Evolutionary conservation across 2,797 vertebrate genomes (phyloP), one percentile per base, ranked within the genome.

Genomic region (Brotula barbata): DNA sequence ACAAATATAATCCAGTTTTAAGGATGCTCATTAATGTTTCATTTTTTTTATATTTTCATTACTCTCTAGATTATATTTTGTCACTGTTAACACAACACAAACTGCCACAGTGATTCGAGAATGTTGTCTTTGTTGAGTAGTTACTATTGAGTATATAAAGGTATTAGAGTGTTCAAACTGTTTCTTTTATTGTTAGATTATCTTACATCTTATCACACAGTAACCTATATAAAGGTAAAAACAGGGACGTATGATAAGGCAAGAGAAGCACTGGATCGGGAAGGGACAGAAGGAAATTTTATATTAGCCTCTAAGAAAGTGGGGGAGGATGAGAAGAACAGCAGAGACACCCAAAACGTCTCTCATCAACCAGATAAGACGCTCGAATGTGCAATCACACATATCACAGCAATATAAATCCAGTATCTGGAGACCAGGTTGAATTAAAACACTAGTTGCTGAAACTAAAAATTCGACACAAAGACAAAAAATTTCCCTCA

Each of bases 1-100:
- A 83, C 66, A 64, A 89, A 90, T 91, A 80, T 90, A 90, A 90
- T 91, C 89, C 89, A 86, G 84, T 91, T 91, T 91, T 90, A 89
- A 87, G 86, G 89, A 91, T 90, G 72, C 82, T 82, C 80, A 80
- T 57, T 79, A 75, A 80, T 85, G 53, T 82, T 75, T 71, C 71
- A 39, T 80, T 71, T 67, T 60, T 60, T 47, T 50, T 3, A 57
- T 50, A 39, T 59, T 79, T 76, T 57, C 58, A 73, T 78, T 63
- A 47, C 70, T 72, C 54, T 43, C 56, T 65, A 75, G 68, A 77
- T 80, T 67, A 57, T 75, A 73, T 78, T 59, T 69, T 65, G 79
- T 80, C 43, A 73, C 64, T 73, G 49, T 74, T 62, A 43, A 37
- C 6, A 11, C 31, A 55, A 33, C 52, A 42, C 51, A 71, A 70